Conservation (phyloP, 1,140 invertebrate genomes). For the Planococcus citri region DNA sequence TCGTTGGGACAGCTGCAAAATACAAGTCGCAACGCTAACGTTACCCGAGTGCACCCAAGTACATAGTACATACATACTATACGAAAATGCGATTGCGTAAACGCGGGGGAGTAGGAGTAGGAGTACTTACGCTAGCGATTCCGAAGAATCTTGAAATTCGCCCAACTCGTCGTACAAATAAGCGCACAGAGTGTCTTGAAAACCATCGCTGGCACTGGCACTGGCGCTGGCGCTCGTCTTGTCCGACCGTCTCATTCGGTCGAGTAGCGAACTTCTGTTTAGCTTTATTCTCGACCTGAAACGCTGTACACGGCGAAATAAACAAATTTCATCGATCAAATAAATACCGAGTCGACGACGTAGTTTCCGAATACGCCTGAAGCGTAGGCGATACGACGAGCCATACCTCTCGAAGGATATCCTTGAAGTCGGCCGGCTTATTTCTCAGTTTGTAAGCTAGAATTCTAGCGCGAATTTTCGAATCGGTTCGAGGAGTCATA, state of each 20-base stretch:
- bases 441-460: neutral
- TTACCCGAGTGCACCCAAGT: no score
- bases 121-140: no score
- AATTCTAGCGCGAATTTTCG: neutral
- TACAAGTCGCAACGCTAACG: no score
- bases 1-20: no score
- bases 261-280: neutral
- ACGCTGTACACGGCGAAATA: neutral
- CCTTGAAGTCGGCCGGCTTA: neutral
- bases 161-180: neutral
- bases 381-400: no score
- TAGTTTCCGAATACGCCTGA: neutral
- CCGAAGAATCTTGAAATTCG: no score
- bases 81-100: no score
- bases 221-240: no score
- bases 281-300: neutral
- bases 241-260: neutral
- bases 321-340: neutral
- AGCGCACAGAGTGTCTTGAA: neutral
- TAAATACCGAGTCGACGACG: neutral
- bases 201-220: neutral
- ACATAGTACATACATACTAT: no score
- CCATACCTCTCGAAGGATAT: neutral
- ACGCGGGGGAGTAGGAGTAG: no score
- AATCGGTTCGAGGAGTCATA: constrained; percentile 1